Evolutionary conservation across 2,113 vertebrate genomes (phyloP), one percentile per base, ranked within the genome.

Genomic region (Oreocharis arfaki): DNA sequence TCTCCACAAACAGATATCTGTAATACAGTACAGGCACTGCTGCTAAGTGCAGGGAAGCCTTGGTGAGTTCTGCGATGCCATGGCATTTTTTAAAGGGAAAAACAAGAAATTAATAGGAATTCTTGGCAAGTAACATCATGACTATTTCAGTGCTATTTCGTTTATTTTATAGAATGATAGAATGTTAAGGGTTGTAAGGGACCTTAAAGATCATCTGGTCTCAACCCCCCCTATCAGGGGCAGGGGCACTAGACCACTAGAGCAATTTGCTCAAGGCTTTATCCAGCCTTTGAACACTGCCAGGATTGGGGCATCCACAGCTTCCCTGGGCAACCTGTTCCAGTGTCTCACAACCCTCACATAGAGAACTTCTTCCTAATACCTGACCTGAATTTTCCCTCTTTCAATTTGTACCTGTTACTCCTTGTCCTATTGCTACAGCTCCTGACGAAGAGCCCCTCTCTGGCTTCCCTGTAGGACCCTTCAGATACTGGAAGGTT

Each of bases 391-490:
- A 74, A 28, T 18, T 44, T 74, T 3, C 23, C 27, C 18, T 73
- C 18, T 74, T 57, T 65, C 27, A 20, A 6, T 65, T n/a, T 67
- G 37, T 44, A 37, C 15, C 13, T 7, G 2, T 59, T 39, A 11
- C 3, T 81, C 27, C 23, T 52, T 59, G 26, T 37, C 26, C 19
- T 23, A 8, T 26, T 0, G 0, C 23, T 65, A 4, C 9, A 33
- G 7, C 9, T 80, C 42, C 21, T 18, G 42, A 42, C 0, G 0
- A 42, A 52, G 42, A 50, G 18, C 59, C 4, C 14, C 52, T 73
- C 22, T 35, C 32, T 1, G 8, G 35, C 35, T 50, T 80, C 30
- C 37, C 32, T 20, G 18, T 37, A 33, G 22, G 37, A 10, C 15
- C 10, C 37, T 65, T 44, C 50, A 39, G 33, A 41, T 21, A 32